A percentile compares a stretch with the other conserved stretches of the same genome.
Evolutionary conservation across 2,888 invertebrate genomes (phyloP).

Genomic region (Agrotis exclamationis): DNA sequence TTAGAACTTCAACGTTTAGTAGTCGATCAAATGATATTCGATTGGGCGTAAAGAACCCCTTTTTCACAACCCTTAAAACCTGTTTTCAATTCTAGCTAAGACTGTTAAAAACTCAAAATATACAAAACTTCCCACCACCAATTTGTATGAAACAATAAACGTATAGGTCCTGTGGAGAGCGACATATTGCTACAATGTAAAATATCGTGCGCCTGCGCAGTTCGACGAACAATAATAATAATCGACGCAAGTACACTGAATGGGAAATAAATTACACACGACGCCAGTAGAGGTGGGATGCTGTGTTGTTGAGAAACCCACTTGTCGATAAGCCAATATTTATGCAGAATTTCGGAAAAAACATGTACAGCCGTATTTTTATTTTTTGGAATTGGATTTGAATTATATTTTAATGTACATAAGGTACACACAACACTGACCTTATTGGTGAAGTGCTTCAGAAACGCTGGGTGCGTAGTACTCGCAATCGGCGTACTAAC

Average conservation of each 20-base stretch:
- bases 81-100: neutral
- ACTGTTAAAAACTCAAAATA: slow-evolving; percentile 11
- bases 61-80: neutral
- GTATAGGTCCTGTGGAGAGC: slow-evolving; percentile 28
- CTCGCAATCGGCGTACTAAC: no score
- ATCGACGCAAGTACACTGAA: slow-evolving; percentile 83
- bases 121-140: slow-evolving; percentile 22
- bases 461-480: no score
- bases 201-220: slow-evolving; percentile 70
- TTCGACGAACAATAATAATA: slow-evolving; percentile 88
- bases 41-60: no score
- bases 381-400: neutral
- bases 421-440: no score
- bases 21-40: no score
- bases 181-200: slow-evolving; percentile 61
- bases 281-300: slow-evolving; percentile 67
- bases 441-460: no score
- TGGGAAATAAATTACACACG: slow-evolving; percentile 89
- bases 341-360: neutral
- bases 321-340: slow-evolving; percentile 40
- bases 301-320: neutral
- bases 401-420: no score
- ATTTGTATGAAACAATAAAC: slow-evolving; percentile 57
- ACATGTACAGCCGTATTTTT: no score
- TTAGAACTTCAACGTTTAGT: no score